A percentile compares a stretch with the other conserved stretches of the same genome.
Conservation (phyloP, 2,113 vertebrate genomes). For the Haemorhous mexicanus region DNA sequence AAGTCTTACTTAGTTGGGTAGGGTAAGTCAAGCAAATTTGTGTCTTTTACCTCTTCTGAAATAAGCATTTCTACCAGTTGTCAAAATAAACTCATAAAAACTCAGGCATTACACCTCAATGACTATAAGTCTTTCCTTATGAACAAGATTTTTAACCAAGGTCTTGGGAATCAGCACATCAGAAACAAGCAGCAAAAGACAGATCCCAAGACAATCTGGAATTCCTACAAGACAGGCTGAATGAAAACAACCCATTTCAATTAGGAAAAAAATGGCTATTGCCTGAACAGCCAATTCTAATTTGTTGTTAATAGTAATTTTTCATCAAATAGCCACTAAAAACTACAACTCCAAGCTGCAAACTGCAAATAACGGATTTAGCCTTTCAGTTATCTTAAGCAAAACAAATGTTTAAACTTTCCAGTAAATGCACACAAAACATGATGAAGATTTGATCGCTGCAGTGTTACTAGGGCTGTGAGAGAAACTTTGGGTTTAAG, state of each 20-base stretch:
- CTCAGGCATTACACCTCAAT: neutral
- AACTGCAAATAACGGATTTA: neutral
- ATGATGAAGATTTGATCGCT: neutral
- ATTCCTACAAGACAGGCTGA: neutral
- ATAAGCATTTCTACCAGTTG: neutral
- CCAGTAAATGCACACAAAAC: neutral
- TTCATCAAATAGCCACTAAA: neutral
- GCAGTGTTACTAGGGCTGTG: neutral
- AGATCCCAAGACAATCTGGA: neutral
- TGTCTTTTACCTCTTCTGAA: neutral
- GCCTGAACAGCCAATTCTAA: neutral
- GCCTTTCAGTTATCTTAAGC: neutral
- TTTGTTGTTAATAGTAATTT: neutral
- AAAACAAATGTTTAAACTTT: slow-evolving; percentile 2
- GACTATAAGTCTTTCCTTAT: neutral
- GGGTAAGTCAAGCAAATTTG: neutral
- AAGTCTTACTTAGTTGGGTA: neutral
- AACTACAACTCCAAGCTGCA: neutral
- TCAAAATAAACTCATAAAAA: neutral
- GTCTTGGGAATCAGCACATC: neutral
- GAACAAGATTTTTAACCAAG: neutral
- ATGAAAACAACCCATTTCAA: neutral
- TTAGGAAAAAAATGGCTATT: neutral
- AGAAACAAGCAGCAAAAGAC: neutral
- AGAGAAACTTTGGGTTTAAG: neutral